Conservation (phyloP, 2,797 vertebrate genomes). For the Mallotus villosus region DNA sequence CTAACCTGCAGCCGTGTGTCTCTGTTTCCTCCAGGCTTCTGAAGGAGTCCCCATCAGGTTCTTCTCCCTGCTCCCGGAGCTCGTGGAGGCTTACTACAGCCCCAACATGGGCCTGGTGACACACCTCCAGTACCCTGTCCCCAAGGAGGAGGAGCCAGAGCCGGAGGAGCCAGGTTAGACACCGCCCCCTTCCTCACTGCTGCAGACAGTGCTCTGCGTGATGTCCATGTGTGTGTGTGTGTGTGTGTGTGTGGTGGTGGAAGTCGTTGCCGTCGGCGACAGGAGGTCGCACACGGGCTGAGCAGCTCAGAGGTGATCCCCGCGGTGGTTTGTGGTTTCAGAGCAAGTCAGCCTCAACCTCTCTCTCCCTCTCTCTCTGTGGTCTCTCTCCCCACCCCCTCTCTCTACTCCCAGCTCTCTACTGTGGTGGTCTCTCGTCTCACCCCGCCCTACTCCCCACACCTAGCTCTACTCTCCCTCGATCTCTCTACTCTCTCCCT, state of each 20-base stretch:
- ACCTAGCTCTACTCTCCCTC: too few species aligned
- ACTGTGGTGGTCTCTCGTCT: too few species aligned
- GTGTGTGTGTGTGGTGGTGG: too few species aligned
- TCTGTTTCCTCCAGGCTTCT: conserved; percentile 80
- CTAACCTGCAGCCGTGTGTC: conserved; percentile 18
- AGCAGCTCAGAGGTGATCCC: not conserved
- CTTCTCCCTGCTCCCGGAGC: conserved; percentile 84
- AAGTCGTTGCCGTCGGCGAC: not conserved
- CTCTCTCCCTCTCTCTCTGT: too few species aligned
- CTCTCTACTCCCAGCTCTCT: too few species aligned
- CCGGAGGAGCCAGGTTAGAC: conserved; percentile 84
- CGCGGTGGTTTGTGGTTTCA: conserved; percentile 49
- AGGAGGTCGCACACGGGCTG: not conserved
- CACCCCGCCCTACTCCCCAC: too few species aligned
- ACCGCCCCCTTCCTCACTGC: not conserved
- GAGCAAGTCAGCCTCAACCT: conserved; percentile 66
- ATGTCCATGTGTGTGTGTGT: too few species aligned
- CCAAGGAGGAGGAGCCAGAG: conserved; percentile 85
- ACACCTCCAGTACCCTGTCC: conserved; percentile 87
- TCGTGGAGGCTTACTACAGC: conserved; percentile 93
- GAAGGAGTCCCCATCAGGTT: conserved; percentile 92
- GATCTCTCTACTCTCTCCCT: too few species aligned
- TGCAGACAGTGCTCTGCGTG: not conserved
- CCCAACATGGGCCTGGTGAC: conserved; percentile 95
- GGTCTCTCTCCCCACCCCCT: too few species aligned